These are phyloP conservation scores for Megaceryle torquata DNA, from an alignment of 2,113 vertebrate genomes.

Conservation along the genomic window DNA sequence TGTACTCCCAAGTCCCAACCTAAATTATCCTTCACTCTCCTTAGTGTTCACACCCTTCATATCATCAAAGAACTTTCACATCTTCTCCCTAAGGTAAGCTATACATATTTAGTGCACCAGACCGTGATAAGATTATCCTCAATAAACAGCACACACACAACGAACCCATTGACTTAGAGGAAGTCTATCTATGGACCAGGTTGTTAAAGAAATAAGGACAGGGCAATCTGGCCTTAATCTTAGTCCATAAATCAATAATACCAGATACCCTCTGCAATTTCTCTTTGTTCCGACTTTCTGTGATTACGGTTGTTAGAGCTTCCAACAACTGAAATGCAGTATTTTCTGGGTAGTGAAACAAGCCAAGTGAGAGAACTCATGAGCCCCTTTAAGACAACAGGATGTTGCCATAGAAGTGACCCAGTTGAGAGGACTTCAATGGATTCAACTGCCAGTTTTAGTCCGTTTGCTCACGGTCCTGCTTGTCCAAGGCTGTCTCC, in stretches of 20 bases:
- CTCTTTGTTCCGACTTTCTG: slow-evolving; percentile 11
- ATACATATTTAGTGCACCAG: slow-evolving; percentile 33
- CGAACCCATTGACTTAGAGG: slow-evolving; percentile 17
- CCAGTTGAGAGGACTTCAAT: not conserved
- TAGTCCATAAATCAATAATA: slow-evolving; percentile 25
- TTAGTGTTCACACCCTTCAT: slow-evolving; percentile 63
- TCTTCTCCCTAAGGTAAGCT: slow-evolving; percentile 55
- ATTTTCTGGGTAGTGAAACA: not conserved
- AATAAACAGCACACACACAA: slow-evolving; percentile 29
- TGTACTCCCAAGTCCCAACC: slow-evolving; percentile 44
- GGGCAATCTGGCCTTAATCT: slow-evolving; percentile 47
- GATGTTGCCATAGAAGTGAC: not conserved
- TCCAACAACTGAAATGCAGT: not conserved
- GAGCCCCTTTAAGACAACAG: not conserved
- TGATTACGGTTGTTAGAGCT: not conserved
- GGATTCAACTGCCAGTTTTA: not conserved
- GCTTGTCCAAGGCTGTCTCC: not conserved
- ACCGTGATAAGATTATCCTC: slow-evolving; percentile 40
- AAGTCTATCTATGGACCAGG: slow-evolving; percentile 16
- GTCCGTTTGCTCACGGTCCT: fast-evolving
- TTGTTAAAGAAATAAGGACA: slow-evolving; percentile 33
- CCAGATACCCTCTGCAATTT: slow-evolving; percentile 15
- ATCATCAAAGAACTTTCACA: slow-evolving; percentile 40
- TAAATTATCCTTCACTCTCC: slow-evolving; percentile 61
- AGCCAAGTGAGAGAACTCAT: not conserved